Evolutionary conservation across 1,140 invertebrate genomes (phyloP), one percentile per base, ranked within the genome.

Genomic region (Vanessa atalanta): DNA sequence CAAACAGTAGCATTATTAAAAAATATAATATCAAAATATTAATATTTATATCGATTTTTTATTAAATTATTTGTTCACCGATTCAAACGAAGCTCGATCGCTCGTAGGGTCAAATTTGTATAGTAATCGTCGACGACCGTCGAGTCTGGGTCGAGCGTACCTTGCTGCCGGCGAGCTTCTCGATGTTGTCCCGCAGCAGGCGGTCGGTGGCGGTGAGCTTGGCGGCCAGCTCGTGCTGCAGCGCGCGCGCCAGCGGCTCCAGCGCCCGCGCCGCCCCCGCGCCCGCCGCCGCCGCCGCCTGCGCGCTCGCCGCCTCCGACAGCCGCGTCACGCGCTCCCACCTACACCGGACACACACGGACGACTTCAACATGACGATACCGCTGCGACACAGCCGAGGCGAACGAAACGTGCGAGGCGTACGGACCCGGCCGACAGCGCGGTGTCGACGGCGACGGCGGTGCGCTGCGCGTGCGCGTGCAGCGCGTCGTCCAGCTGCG

Each of bases 101-200:
- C 26, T 9, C 1, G 6, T 1, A 43, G 6, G 0, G 7, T 43
- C 7, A 43, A 43, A 43, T 11, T 9, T 43, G 8, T 8, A 43
- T 9, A 3, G 37, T 43, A 9, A 43, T 8, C 37, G 37, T 8
- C 26, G 3, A 31, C 6, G 26, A 31, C 3, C 26, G 6, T 31
- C 3, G 37, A 43, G 9, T 43, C 3, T 43, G 7, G 37, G 53
- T 23, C 53, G 53, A 31, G 3, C 20, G 51, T 65, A 88, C 88
- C 87, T 88, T 90, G 85, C 96, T 97, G 74, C 94, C 95, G 75
- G 97, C 94, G 20, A 97, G 88, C 85, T 98, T 96, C 5, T 94
- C 93, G 69, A 98, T 95, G 88, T 96, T 97, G 65, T 97, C 96
- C 73, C 96, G 95, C 12, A 98, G 87, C 55, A 96, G 90, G 51